Percentiles rank a stretch among this genome's conserved stretches.
phyloP scores from a whole-genome alignment of 2,888 invertebrate genomes.

The Tenthredo livida region DNA sequence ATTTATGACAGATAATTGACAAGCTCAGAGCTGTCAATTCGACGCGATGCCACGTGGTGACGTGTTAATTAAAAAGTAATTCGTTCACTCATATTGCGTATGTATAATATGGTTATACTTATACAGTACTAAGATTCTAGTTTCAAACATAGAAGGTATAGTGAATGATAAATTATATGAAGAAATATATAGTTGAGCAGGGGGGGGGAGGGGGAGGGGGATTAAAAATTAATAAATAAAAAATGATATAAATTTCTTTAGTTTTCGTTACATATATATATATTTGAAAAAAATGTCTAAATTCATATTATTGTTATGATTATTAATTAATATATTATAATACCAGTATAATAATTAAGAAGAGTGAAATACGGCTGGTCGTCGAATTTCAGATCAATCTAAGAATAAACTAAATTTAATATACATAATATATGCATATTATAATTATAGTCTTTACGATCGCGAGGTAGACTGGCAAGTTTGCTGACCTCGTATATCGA shows the following conservation, averaged over 20 bases:
- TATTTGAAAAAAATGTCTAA: too few species aligned
- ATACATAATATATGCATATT: not conserved
- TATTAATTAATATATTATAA: too few species aligned
- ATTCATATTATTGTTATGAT: too few species aligned
- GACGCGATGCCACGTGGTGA: not conserved
- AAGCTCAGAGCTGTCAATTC: not conserved
- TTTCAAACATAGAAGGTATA: not conserved
- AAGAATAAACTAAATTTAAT: not conserved
- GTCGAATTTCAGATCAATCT: slow-evolving; percentile 15
- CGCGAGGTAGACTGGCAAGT: slow-evolving; percentile 19
- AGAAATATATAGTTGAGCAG: not conserved
- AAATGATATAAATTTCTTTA: not conserved
- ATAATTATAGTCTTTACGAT: not conserved
- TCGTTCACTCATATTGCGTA: not conserved
- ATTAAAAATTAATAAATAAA: too few species aligned
- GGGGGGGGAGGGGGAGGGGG: too few species aligned
- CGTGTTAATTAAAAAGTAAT: not conserved
- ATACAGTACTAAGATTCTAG: not conserved
- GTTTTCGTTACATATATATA: not conserved
- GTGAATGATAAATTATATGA: not conserved
- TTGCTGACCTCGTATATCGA: not conserved
- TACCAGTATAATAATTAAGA: too few species aligned
- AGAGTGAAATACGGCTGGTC: not conserved
- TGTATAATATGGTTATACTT: not conserved
- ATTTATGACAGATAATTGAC: not conserved